Base-by-base conservation (phyloP, 2,888 invertebrate genomes). In the Portevinia maculata region DNA sequence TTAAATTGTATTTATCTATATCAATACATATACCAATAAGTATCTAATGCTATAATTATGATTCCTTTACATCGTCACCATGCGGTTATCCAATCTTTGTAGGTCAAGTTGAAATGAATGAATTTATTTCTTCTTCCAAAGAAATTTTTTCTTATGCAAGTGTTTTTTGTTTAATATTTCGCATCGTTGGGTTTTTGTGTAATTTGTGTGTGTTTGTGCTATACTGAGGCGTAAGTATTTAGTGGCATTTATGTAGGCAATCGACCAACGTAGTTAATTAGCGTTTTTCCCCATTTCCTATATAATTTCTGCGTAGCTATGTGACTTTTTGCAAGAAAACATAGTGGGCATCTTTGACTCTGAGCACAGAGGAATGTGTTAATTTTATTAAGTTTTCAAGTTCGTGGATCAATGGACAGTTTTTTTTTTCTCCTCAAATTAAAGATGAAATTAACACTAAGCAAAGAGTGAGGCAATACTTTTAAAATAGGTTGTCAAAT, bases 21-120 rank as follows among this genome's bases (percentile, higher is more conserved):
- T 11, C 17, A 11, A 21, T 8, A 44, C 11, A 13, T n/a, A 15
- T 17, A 32, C 13, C 17, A 17, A 9, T n/a, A n/a, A 34, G 21
- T 46, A 15, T 46, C 48, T 37, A 19, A 48, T 19, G 44, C 4
- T 21, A 17, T n/a, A 17, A 21, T 32, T 28, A 52, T 32, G 13
- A 8, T 8, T 8, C 15, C 1, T 7, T 9, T 15, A 32, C 9
- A 44, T 44, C 19, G 44, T 19, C 11, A 15, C 30, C 30, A 17
- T 4, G 7, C n/a, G 11, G 19, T 13, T 19, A 9, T 37, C 15
- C 13, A 11, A 17, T n/a, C 15, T 70, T 70, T 70, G 52, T 71
- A 62, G 71, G 71, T 71, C 71, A 71, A 71, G 71, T 71, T 71
- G 57, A 57, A 48, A 57, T 37, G 55, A 55, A 67, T 44, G 55